Base-by-base conservation (phyloP, 2,888 invertebrate genomes). In the Desoria tigrina region DNA sequence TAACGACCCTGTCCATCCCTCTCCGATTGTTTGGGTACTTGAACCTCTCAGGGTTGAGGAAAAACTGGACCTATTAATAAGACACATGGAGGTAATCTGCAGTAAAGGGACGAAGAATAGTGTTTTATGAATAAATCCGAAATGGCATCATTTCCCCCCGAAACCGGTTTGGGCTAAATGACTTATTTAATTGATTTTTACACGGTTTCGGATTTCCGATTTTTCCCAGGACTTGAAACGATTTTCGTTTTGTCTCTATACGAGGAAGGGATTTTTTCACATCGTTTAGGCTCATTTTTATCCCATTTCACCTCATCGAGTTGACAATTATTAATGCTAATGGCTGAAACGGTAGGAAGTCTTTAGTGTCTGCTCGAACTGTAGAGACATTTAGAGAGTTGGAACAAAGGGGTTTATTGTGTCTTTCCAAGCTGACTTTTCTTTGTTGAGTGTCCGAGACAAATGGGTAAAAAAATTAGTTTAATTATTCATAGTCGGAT, bases 61-160 rank as follows among this genome's bases (percentile, higher is more conserved):
- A 66, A 63, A 66, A 66, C 63, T 66, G 59, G 66, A 63, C 50
- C 66, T 63, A 66, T 66, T 66, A 63, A 66, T 62, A 66, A 61
- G 62, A 32, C 32, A 32, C 32, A 32, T 32, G 32, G 32, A 32
- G 32, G 32, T 32, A 32, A 32, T n/a, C n/a, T n/a, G n/a, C n/a
- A n/a, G n/a, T 32, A 32, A 32, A 32, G 32, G 32, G 4, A 7
- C 32, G 32, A 11, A 32, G n/a, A n/a, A n/a, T n/a, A n/a, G n/a
- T n/a, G n/a, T 11, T 32, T 32, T 32, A 11, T 32, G 11, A 32
- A 32, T 32, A 32, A 32, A 32, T 45, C n/a, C n/a, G 45, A 21
- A 45, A 45, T 16, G 4, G 4, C n/a, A 6, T 53, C 54, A 23
- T 21, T 39, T 55, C 45, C 55, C 45, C 55, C 61, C 55, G 60